Evolutionary conservation across 2,797 vertebrate genomes (phyloP).

Genomic region (Pseudotriccus pelzelni): DNA sequence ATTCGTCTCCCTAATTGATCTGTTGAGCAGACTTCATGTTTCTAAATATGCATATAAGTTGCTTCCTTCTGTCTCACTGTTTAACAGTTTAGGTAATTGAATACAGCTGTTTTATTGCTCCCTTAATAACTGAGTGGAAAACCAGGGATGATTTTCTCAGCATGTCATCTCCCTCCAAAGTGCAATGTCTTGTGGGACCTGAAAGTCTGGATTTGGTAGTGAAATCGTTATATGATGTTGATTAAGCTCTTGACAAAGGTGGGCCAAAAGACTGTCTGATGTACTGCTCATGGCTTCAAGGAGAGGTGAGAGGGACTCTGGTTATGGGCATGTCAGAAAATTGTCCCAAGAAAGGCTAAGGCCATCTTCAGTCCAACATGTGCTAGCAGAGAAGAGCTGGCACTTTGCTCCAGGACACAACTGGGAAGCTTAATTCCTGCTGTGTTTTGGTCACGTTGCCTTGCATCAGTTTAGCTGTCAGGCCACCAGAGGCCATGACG

Average conservation of each 20-base stretch:
- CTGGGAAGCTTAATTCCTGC: neutral
- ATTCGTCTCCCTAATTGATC: neutral
- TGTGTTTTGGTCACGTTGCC: neutral
- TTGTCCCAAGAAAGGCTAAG: neutral
- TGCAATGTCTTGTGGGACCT: neutral
- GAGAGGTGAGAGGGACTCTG: neutral
- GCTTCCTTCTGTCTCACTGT: conserved; percentile 16
- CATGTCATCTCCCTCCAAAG: neutral
- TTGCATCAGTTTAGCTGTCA: neutral
- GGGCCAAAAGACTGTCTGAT: neutral
- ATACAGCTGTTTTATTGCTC: conserved; percentile 31
- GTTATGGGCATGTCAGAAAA: neutral
- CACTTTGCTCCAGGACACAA: neutral
- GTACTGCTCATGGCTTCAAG: neutral
- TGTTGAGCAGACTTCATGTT: conserved; percentile 1
- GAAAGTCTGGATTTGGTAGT: neutral
- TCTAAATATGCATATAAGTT: neutral
- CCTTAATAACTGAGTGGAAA: neutral
- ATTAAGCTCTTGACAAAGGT: neutral
- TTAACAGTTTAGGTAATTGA: conserved; percentile 22
- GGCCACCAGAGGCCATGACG: neutral
- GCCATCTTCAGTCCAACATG: neutral
- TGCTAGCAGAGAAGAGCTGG: neutral
- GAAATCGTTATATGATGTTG: neutral
- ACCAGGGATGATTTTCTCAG: neutral